A percentile compares a stretch with the other conserved stretches of the same genome.
These are phyloP conservation scores for Eustalomyia histrio DNA, from an alignment of 2,888 invertebrate genomes.

Conservation along the genomic window DNA sequence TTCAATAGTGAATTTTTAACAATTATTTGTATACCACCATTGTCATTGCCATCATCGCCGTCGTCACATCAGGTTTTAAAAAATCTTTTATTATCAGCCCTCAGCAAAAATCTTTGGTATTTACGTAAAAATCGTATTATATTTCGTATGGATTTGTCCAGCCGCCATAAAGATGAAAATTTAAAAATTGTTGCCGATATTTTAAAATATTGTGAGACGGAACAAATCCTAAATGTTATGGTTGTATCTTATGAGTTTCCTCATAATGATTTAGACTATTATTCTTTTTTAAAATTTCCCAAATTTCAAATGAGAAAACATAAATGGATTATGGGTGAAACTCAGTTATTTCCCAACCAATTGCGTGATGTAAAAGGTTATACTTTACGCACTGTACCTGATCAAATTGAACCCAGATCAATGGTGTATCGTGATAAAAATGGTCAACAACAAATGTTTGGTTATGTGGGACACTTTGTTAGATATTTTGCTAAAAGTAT, in stretches of 20 bases:
- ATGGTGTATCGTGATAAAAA: conserved; percentile 24
- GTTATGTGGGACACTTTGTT: conserved; percentile 32
- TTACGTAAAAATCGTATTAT: background rate
- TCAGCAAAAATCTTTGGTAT: background rate
- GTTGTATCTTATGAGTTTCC: too few relatives aligned
- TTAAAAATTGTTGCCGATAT: background rate
- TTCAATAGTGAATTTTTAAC: background rate
- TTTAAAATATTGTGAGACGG: background rate
- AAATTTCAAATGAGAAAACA: too few relatives aligned
- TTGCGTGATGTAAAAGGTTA: too few relatives aligned
- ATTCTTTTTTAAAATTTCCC: too few relatives aligned
- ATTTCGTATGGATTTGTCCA: background rate
- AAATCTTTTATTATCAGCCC: background rate
- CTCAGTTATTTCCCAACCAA: too few relatives aligned
- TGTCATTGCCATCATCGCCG: background rate
- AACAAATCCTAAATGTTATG: too few relatives aligned
- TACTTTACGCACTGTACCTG: conserved; percentile 52
- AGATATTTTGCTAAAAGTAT: too few relatives aligned
- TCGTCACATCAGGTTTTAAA: background rate
- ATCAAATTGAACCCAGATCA: conserved; percentile 39
- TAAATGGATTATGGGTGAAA: too few relatives aligned
- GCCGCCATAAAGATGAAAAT: background rate
- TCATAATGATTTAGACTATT: background rate
- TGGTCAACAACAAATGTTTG: conserved; percentile 11
- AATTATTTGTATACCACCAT: background rate